Evolutionary conservation across 2,113 vertebrate genomes (phyloP).

Genomic region (Pteruthius melanotis): DNA sequence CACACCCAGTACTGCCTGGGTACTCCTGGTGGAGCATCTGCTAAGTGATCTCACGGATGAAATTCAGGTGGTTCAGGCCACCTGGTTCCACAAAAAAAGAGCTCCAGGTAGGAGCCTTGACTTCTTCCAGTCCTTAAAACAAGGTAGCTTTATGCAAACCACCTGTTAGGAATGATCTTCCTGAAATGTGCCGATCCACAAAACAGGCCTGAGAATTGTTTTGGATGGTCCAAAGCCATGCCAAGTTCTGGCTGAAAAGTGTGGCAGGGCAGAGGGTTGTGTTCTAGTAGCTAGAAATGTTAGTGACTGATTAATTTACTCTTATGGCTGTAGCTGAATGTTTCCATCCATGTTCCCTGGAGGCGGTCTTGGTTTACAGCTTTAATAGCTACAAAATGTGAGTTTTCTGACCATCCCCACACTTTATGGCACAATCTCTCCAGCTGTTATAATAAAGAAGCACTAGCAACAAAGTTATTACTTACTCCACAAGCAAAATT

Average conservation of each 20-base stretch:
- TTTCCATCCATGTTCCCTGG: conserved; percentile 8
- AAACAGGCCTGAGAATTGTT: neutral
- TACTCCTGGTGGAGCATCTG: neutral
- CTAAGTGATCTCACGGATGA: neutral
- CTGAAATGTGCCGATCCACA: neutral
- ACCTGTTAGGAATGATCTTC: neutral
- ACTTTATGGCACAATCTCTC: neutral
- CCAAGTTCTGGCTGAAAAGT: neutral
- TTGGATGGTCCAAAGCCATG: neutral
- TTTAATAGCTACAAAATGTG: conserved; percentile 10
- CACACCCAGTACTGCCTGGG: neutral
- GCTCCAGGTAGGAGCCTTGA: neutral
- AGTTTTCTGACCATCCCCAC: conserved; percentile 1
- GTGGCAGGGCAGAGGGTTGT: neutral
- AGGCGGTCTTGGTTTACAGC: neutral
- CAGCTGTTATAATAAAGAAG: conserved; percentile 16
- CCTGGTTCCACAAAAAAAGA: neutral
- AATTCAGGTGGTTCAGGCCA: neutral
- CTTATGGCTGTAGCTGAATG: neutral
- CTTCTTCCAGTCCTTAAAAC: neutral
- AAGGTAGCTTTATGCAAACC: neutral
- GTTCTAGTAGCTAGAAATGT: neutral
- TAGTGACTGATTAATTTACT: neutral
- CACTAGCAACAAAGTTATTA: neutral
- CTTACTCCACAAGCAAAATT: neutral